Evolutionary conservation across 37 sponge, comb jelly and placozoan genomes (phyloP).

Genomic region (Spongilla lacustris): DNA sequence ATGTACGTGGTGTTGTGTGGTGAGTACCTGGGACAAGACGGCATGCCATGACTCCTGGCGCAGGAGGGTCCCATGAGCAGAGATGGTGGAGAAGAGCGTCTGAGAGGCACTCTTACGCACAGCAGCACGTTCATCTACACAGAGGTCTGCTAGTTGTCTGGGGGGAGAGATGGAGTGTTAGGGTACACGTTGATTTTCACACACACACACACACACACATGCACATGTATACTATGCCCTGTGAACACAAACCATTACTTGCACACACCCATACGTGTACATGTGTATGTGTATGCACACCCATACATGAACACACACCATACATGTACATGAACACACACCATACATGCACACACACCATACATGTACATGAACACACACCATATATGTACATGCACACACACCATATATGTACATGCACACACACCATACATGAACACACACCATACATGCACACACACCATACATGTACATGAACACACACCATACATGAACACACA

Average conservation of each 20-base stretch:
- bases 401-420: neutral
- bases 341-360: neutral
- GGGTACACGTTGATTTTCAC: neutral
- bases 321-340: no score
- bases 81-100: constrained; percentile 94
- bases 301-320: no score
- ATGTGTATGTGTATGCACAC: no score
- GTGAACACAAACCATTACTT: no score
- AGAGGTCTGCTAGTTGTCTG: constrained; percentile 78
- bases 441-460: no score
- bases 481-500: no score
- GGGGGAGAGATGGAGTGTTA: neutral
- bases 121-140: constrained; percentile 89
- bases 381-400: neutral
- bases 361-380: neutral
- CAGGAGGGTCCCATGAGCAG: constrained; percentile 88
- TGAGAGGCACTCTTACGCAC: constrained; percentile 96
- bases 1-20: no score
- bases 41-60: constrained; percentile 74
- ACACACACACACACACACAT: neutral
- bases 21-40: constrained; percentile 88
- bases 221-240: no score
- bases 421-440: neutral
- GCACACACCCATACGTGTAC: neutral
- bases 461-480: no score